Percentiles rank a stretch among this genome's conserved stretches.
These are phyloP conservation scores for Busseola fusca DNA, from an alignment of 2,888 invertebrate genomes.

Conservation along the genomic window DNA sequence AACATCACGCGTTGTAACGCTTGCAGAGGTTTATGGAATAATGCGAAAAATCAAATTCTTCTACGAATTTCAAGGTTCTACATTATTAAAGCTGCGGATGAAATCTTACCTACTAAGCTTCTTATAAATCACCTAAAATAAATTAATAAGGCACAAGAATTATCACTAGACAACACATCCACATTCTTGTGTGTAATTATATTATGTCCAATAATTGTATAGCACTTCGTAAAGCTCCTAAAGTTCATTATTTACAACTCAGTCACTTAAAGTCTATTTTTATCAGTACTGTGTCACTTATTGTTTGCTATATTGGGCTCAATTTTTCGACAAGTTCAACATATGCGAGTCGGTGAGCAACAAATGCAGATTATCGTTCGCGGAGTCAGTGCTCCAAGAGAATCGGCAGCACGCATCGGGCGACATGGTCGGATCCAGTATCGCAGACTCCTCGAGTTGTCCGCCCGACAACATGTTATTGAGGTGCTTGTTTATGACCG, in stretches of 20 bases:
- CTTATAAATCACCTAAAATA: slow-evolving; percentile 86
- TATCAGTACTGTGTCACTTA: slow-evolving; percentile 74
- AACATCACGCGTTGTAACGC: slow-evolving; percentile 59
- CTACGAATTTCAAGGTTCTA: slow-evolving; percentile 35
- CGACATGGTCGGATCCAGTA: slow-evolving; percentile 85
- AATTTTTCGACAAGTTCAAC: slow-evolving; percentile 79
- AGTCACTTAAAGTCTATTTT: slow-evolving; percentile 76
- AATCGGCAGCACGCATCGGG: slow-evolving; percentile 87
- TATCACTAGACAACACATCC: slow-evolving; percentile 87
- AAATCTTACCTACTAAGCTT: slow-evolving; percentile 84
- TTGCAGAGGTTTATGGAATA: slow-evolving; percentile 39
- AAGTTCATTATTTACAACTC: slow-evolving; percentile 80
- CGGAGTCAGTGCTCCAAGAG: slow-evolving; percentile 86
- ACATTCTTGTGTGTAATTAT: slow-evolving; percentile 78
- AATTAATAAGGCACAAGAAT: slow-evolving; percentile 89
- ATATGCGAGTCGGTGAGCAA: slow-evolving; percentile 80
- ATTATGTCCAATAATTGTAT: slow-evolving; percentile 79
- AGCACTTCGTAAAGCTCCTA: slow-evolving; percentile 80
- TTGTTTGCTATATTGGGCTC: slow-evolving; percentile 69
- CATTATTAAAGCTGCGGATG: slow-evolving; percentile 42
- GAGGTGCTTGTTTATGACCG: slow-evolving; percentile 84
- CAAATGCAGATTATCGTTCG: slow-evolving; percentile 84
- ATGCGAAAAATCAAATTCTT: slow-evolving; percentile 41
- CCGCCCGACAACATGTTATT: slow-evolving; percentile 79
- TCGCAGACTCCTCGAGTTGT: slow-evolving; percentile 81